Conservation (phyloP, 2,888 invertebrate species). For the Leucophenga maculata region DNA sequence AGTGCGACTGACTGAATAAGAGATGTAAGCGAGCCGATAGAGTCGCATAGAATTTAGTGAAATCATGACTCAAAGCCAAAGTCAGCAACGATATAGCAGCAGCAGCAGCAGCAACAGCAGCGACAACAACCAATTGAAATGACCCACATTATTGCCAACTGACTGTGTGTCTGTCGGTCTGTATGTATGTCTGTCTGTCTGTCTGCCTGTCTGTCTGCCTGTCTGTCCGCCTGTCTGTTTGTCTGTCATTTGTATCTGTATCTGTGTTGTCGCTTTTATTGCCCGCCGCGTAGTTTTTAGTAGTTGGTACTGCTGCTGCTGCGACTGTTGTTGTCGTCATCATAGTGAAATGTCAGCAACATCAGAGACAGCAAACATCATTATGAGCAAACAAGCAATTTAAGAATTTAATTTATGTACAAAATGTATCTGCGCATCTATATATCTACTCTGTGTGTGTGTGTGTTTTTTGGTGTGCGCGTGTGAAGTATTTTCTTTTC, state of each 20-base stretch:
- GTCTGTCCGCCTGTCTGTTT: constrained; percentile 7
- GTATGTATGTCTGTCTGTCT: constrained; percentile 17
- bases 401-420: constrained; percentile 62
- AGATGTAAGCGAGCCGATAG: constrained; percentile 43
- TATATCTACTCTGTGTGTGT: constrained; percentile 25
- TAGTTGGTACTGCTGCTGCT: constrained; percentile 43
- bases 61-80: constrained; percentile 40
- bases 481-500: constrained; percentile 7
- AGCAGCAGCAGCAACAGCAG: constrained; percentile 36
- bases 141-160: constrained; percentile 57
- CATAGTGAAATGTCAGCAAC: constrained; percentile 45
- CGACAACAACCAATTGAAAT: constrained; percentile 51
- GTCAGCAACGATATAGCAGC: constrained; percentile 29
- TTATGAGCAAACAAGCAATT: constrained; percentile 57
- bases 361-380: constrained; percentile 10
- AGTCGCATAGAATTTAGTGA: constrained; percentile 60
- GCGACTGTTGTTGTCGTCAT: constrained; percentile 57
- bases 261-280: constrained; percentile 28
- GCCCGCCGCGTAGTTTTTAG: constrained; percentile 36
- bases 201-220: constrained; percentile 4
- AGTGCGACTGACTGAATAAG: background rate
- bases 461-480: constrained; percentile 1
- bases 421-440: constrained; percentile 22
- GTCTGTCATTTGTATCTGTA: constrained; percentile 6
- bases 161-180: constrained; percentile 7